Evolutionary conservation across 2,113 vertebrate species (phyloP).

Genomic region (cat (Felis catus)): F.catus_Fca126_mat1.0 CM031418.1:64833001-64833500

Average conservation of each 20-base stretch:
- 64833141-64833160: background rate
- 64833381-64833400: background rate
- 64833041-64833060: background rate
- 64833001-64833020: background rate
- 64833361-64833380: background rate
- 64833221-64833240: background rate
- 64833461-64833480: background rate
- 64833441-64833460: background rate
- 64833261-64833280: background rate
- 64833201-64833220: background rate
- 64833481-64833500: background rate
- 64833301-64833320: background rate
- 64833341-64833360: background rate
- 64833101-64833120: background rate
- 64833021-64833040: background rate
- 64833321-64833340: background rate
- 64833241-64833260: constrained; percentile 19
- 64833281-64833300: background rate
- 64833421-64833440: background rate
- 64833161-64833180: background rate
- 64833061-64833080: background rate
- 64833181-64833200: background rate
- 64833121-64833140: background rate
- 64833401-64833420: background rate
- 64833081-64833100: background rate